Conservation (phyloP, 2,888 invertebrate genomes). For the Schrankia costaestrigalis region DNA sequence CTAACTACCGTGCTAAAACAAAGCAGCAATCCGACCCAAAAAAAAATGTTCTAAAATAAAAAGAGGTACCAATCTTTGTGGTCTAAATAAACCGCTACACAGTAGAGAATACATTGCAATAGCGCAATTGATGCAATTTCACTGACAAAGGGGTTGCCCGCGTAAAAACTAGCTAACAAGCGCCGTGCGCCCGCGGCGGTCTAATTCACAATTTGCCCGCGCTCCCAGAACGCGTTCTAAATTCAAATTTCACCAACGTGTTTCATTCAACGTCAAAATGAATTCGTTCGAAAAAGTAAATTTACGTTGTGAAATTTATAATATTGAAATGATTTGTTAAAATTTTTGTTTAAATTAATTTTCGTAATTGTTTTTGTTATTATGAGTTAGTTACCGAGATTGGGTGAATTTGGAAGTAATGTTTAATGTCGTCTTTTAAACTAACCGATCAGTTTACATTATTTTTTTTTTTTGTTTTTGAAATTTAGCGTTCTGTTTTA, state of each 20-base stretch:
- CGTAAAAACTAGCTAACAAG: slow-evolving; percentile 77
- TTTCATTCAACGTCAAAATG: slow-evolving; percentile 55
- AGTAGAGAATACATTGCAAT: slow-evolving; percentile 39
- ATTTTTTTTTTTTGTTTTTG: too few relatives aligned
- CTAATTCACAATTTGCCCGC: slow-evolving; percentile 73
- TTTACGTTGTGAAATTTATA: slow-evolving; percentile 29
- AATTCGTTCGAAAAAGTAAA: slow-evolving; percentile 59
- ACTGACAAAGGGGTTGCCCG: slow-evolving; percentile 66
- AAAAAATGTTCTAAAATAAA: slow-evolving; percentile 19
- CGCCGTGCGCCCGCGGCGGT: slow-evolving; percentile 62
- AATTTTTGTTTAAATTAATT: slow-evolving; percentile 2
- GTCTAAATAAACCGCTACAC: slow-evolving; percentile 41
- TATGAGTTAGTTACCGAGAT: too few relatives aligned
- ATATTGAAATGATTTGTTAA: slow-evolving; percentile 11
- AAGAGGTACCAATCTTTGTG: slow-evolving; percentile 41
- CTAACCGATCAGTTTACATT: too few relatives aligned
- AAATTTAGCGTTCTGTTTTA: too few relatives aligned
- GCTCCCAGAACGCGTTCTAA: slow-evolving; percentile 64
- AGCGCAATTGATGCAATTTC: slow-evolving; percentile 63
- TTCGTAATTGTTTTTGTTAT: not conserved
- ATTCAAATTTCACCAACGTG: slow-evolving; percentile 68
- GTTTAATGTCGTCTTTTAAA: too few relatives aligned
- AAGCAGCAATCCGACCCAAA: not conserved
- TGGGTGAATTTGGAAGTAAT: too few relatives aligned
- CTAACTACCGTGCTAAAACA: too few relatives aligned